These are phyloP conservation scores for Lepidocyrtinus sp. DNA, from an alignment of 2,888 invertebrate genomes.

Conservation along the genomic window DNA sequence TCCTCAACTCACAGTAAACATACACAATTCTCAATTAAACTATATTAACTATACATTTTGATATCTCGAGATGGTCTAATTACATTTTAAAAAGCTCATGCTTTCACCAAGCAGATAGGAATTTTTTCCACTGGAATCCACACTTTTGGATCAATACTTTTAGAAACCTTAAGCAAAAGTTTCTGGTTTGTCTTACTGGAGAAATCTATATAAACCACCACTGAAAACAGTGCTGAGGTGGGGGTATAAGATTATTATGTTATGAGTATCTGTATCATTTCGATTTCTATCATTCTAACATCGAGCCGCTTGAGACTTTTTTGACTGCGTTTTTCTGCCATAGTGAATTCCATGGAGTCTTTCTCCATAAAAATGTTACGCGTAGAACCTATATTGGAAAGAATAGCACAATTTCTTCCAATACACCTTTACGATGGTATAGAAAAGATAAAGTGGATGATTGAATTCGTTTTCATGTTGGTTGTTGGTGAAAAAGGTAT, in stretches of 20 bases:
- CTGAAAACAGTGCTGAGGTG: not conserved
- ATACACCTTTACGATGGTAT: constrained; percentile 1
- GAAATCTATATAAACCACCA: no score
- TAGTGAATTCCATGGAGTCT: no score
- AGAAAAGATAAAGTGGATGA: constrained; percentile 10
- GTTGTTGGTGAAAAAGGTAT: not conserved
- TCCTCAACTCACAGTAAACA: no score
- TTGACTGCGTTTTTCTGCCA: constrained; percentile 3
- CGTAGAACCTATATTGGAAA: constrained; percentile 41
- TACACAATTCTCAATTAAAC: no score
- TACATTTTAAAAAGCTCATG: no score
- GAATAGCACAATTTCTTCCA: constrained; percentile 18
- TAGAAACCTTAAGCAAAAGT: constrained; percentile 4
- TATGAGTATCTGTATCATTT: constrained; percentile 60
- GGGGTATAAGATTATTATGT: constrained; percentile 25
- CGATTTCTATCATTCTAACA: constrained; percentile 56
- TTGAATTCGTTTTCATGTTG: not conserved
- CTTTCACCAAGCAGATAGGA: no score
- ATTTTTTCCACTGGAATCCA: no score
- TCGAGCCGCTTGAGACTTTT: constrained; percentile 53
- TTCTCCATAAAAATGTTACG: no score
- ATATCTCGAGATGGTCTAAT: no score
- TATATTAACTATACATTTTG: no score
- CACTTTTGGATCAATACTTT: not conserved
- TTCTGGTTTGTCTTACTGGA: not conserved